Percentiles rank a stretch among this genome's conserved stretches.
These are phyloP conservation scores for Darevskia nairensis DNA, from an alignment of 2,797 vertebrate genomes.

Conservation along the genomic window DNA sequence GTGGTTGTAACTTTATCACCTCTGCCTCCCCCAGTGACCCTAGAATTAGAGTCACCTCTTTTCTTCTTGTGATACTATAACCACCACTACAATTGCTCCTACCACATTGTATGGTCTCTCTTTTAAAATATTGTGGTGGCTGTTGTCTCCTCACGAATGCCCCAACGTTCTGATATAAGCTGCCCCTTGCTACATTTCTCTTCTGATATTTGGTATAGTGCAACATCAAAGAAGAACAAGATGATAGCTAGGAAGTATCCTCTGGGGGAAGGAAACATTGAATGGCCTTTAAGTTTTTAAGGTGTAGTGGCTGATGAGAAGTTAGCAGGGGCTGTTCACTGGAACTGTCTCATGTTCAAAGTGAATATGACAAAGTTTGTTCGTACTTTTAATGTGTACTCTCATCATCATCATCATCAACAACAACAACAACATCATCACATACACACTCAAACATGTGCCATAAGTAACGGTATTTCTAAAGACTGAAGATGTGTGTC, in stretches of 20 bases:
- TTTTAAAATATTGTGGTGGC: not conserved
- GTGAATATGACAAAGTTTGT: not conserved
- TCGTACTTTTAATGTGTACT: not conserved
- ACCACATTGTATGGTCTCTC: not conserved
- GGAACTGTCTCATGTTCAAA: not conserved
- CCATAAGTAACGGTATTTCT: not conserved
- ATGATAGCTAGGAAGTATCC: not conserved
- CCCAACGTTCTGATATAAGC: not conserved
- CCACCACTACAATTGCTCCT: not conserved
- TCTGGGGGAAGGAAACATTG: not conserved
- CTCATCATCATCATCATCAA: not conserved
- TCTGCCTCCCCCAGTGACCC: not conserved
- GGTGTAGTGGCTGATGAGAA: not conserved
- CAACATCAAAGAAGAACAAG: not conserved
- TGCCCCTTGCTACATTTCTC: not conserved
- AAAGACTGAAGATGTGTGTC: slow-evolving; percentile 4
- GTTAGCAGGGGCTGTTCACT: not conserved
- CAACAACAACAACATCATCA: not conserved
- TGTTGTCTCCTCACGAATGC: not conserved
- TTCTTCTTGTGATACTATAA: not conserved
- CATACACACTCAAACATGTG: too few species aligned
- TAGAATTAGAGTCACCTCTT: not conserved
- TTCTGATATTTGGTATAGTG: not conserved
- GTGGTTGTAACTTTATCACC: not conserved
- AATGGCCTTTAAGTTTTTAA: not conserved